Evolutionary conservation across 2,797 vertebrate genomes (phyloP).

Genomic region (Chiroxiphia lanceolata): DNA sequence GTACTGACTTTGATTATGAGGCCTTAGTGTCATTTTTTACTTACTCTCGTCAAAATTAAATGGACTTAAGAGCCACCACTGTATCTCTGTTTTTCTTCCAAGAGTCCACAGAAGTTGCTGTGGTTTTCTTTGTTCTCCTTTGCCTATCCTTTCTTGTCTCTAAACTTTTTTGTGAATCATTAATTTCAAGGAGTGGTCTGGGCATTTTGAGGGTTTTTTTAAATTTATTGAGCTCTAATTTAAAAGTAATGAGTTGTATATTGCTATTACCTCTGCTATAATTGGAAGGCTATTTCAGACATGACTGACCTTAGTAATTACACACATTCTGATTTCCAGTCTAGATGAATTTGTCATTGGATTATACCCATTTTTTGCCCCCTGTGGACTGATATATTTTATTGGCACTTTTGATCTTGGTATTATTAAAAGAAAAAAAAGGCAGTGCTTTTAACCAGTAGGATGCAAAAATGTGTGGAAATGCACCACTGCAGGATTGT

Average conservation of each 20-base stretch:
- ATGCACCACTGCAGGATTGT: not conserved
- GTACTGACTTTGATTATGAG: not conserved
- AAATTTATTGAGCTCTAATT: not conserved
- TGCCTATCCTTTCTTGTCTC: not conserved
- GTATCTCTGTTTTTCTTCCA: rapidly evolving
- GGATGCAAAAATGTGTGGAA: not conserved
- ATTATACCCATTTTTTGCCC: not conserved
- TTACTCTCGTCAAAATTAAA: not conserved
- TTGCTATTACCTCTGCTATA: not conserved
- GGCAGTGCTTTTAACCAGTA: not conserved
- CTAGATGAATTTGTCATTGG: not conserved
- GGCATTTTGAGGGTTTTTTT: not conserved
- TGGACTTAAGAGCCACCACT: not conserved
- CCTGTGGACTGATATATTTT: rapidly evolving
- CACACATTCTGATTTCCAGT: not conserved
- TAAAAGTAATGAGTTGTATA: not conserved
- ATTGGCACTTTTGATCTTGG: not conserved
- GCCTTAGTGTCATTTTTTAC: not conserved
- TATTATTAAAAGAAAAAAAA: not conserved
- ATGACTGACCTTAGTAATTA: not conserved
- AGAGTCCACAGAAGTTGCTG: not conserved
- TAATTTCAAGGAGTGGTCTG: not conserved
- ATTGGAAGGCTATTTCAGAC: slow-evolving; percentile 20
- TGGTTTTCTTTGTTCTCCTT: not conserved
- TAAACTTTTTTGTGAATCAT: not conserved